Evolutionary conservation across 1,140 invertebrate genomes (phyloP).

Genomic region (Pseudomyrmex flavicornis): DNA sequence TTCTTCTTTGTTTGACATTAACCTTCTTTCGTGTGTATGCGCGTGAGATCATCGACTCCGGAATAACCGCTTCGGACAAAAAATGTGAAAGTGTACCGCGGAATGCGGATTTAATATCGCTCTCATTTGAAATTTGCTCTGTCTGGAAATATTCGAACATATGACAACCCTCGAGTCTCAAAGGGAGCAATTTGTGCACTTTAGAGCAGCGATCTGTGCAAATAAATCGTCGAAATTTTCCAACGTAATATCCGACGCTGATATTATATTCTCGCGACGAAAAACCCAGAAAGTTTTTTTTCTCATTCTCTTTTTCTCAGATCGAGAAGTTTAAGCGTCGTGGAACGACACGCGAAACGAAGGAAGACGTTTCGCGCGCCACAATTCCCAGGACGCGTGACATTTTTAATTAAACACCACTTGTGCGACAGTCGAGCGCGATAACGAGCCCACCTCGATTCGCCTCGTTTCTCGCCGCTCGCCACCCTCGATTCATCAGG

Average conservation of each 20-base stretch:
- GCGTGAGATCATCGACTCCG: slow-evolving; percentile 36
- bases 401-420: slow-evolving; percentile 57
- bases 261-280: background rate
- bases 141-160: background rate
- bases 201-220: no score
- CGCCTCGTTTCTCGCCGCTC: background rate
- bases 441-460: slow-evolving; percentile 50
- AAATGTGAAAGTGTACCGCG: slow-evolving; percentile 71
- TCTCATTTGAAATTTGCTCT: slow-evolving; percentile 41
- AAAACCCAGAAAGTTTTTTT: background rate
- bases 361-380: slow-evolving; percentile 31
- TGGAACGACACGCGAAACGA: background rate
- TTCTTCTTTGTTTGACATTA: background rate
- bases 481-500: slow-evolving; percentile 26
- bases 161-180: background rate
- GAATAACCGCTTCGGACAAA: slow-evolving; percentile 37
- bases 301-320: background rate
- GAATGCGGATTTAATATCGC: slow-evolving; percentile 63
- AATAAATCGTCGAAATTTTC: no score
- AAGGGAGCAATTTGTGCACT: background rate
- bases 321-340: slow-evolving; percentile 28
- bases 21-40: slow-evolving; percentile 3
- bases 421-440: slow-evolving; percentile 28
- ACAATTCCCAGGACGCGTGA: slow-evolving; percentile 37
- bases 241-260: no score